Percentiles rank a stretch among this genome's conserved stretches.
Conservation (phyloP, 2,113 vertebrate species). For the Vireo altiloquus region DNA sequence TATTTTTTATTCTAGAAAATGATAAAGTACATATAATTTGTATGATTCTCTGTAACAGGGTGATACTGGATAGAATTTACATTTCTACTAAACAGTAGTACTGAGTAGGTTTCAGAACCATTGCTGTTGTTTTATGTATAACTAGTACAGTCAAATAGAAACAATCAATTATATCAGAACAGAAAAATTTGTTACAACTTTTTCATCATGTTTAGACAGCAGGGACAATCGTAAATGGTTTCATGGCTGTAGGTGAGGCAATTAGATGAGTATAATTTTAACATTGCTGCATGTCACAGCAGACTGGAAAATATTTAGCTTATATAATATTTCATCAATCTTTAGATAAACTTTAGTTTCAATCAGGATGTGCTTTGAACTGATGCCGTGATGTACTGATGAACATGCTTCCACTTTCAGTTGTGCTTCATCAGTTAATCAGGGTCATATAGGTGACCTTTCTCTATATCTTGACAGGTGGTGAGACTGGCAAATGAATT, state of each 20-base stretch:
- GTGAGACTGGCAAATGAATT: neutral
- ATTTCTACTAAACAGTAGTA: neutral
- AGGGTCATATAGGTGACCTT: neutral
- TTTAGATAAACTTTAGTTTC: neutral
- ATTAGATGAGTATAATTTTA: neutral
- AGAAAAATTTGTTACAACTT: neutral
- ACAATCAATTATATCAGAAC: neutral
- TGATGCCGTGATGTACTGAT: neutral
- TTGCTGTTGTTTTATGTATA: neutral
- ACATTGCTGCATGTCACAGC: neutral
- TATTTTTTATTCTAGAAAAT: neutral
- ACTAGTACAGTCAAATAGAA: neutral
- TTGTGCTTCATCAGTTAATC: neutral
- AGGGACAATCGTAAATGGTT: neutral
- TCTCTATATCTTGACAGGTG: neutral
- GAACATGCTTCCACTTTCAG: neutral
- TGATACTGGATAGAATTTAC: neutral
- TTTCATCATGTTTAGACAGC: neutral
- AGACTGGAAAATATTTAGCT: neutral
- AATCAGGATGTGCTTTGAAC: neutral
- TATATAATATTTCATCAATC: neutral
- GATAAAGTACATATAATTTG: neutral
- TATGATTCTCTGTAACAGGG: neutral
- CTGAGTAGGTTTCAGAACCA: neutral
- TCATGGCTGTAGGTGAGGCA: neutral